Evolutionary conservation across 2,797 vertebrate genomes (phyloP).

Genomic region (Apodemus agrarius): DNA sequence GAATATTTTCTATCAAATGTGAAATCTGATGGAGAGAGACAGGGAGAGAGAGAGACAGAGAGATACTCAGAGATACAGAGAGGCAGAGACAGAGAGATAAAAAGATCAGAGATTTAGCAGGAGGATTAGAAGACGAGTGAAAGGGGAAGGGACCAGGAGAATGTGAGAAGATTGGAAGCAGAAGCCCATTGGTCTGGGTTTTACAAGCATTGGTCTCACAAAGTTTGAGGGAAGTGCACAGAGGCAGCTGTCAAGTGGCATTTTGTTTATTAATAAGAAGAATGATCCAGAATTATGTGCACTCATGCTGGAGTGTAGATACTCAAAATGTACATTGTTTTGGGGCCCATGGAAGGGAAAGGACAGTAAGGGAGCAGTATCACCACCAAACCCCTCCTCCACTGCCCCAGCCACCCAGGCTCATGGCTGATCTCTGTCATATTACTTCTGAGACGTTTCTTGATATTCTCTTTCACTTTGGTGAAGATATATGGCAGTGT

Average conservation of each 20-base stretch:
- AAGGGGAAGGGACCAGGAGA: background rate
- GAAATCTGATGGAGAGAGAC: background rate
- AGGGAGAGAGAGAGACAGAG: background rate
- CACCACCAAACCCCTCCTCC: background rate
- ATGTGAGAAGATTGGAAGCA: background rate
- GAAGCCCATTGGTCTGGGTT: background rate
- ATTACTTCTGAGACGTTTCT: background rate
- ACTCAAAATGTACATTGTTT: background rate
- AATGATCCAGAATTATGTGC: background rate
- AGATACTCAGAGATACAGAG: background rate
- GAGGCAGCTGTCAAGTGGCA: background rate
- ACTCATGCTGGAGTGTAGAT: background rate
- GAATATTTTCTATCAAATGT: background rate
- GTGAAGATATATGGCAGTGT: background rate
- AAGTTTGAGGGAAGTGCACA: background rate
- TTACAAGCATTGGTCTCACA: background rate
- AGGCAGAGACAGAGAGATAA: background rate
- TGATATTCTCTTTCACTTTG: background rate
- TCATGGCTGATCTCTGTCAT: too few species aligned
- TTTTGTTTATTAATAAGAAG: background rate
- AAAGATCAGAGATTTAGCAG: too few species aligned
- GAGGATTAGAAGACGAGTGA: rapidly evolving
- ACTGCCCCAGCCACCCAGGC: background rate
- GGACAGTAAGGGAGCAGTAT: background rate
- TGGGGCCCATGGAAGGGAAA: background rate